A percentile compares a stretch with the other conserved stretches of the same genome.
These are phyloP conservation scores for Phalacrocorax pelagicus DNA, from an alignment of 2,113 vertebrate genomes.

Conservation along the genomic window DNA sequence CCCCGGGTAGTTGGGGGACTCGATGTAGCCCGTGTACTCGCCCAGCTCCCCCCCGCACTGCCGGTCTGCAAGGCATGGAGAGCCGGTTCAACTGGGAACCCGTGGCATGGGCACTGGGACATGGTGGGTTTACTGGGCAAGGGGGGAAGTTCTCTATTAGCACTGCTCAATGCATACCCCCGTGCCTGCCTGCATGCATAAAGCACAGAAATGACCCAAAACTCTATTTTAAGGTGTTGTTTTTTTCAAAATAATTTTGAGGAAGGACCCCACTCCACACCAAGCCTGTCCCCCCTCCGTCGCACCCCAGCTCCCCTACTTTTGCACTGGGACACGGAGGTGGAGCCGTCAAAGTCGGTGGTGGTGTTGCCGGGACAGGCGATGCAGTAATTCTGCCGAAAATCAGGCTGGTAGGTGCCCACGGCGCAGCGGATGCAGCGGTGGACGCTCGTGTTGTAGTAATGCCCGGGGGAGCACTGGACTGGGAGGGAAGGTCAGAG, in stretches of 20 bases:
- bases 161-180: neutral
- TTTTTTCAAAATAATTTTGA: neutral
- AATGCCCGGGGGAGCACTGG: constrained; percentile 94
- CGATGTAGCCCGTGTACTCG: constrained; percentile 95
- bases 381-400: constrained; percentile 96
- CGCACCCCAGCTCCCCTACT: constrained; percentile 74
- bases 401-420: constrained; percentile 94
- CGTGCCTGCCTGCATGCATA: neutral
- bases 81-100: neutral
- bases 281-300: too few species aligned
- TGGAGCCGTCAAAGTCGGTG: constrained; percentile 95
- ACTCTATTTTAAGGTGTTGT: neutral
- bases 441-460: constrained; percentile 95
- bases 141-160: neutral
- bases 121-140: neutral
- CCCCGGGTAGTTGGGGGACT: constrained; percentile 98
- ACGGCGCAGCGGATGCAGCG: constrained; percentile 93
- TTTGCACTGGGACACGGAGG: constrained; percentile 95
- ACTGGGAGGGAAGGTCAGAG: constrained; percentile 72
- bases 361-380: constrained; percentile 95
- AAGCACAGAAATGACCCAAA: neutral
- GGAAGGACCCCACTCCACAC: neutral
- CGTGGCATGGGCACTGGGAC: rapidly evolving
- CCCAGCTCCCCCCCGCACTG: constrained; percentile 96
- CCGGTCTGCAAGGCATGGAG: constrained; percentile 77